These are phyloP conservation scores for Sylvilagus bachmani DNA, from an alignment of 2,113 vertebrate genomes.

Conservation along the genomic window DNA sequence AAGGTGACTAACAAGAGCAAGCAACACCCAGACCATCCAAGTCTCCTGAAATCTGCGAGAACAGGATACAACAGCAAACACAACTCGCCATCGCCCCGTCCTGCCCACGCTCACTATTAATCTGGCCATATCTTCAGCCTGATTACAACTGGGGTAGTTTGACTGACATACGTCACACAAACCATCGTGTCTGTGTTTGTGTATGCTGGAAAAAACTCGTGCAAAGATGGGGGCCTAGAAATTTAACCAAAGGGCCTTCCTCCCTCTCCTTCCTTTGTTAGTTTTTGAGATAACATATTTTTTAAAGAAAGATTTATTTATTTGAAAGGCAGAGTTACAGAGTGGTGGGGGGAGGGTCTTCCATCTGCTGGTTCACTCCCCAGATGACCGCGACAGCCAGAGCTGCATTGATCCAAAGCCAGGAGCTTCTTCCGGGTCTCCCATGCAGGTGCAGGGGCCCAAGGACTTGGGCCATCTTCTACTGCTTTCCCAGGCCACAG, in stretches of 20 bases:
- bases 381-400: too few relatives aligned
- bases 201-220: neutral
- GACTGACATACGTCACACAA: neutral
- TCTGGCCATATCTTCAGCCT: neutral
- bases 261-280: too few relatives aligned
- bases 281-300: too few relatives aligned
- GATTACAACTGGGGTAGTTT: neutral
- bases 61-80: neutral
- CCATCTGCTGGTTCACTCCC: too few relatives aligned
- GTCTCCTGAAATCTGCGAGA: neutral
- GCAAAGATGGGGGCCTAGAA: neutral
- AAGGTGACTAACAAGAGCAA: neutral
- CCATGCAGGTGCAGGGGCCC: too few relatives aligned
- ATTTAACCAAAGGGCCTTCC: neutral
- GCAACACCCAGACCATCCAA: neutral
- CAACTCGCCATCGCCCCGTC: neutral
- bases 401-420: too few relatives aligned
- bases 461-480: too few relatives aligned
- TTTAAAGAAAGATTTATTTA: too few relatives aligned
- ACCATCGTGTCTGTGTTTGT: neutral
- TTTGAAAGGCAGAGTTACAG: too few relatives aligned
- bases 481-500: too few relatives aligned
- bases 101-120: neutral
- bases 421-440: too few relatives aligned
- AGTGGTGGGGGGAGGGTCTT: too few relatives aligned